These are phyloP conservation scores for Ormyrus thymus DNA, from an alignment of 2,888 invertebrate species.

Conservation along the genomic window DNA sequence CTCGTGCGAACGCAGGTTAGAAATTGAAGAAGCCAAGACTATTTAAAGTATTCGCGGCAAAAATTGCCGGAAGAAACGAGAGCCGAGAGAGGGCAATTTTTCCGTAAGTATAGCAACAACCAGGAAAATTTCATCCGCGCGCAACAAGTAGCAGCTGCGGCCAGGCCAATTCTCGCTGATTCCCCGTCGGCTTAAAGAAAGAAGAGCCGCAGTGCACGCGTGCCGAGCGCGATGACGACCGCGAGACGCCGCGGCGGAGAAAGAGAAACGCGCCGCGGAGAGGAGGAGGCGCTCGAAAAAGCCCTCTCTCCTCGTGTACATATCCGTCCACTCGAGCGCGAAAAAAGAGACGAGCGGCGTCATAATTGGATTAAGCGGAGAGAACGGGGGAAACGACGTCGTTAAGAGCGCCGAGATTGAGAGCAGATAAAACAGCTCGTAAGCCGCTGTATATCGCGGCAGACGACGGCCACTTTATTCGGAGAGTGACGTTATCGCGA, in stretches of 20 bases:
- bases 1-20: too few relatives aligned
- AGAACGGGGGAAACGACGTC: slow-evolving; percentile 56
- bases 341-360: slow-evolving; percentile 29
- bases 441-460: slow-evolving; percentile 39
- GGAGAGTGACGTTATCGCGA: slow-evolving; percentile 15
- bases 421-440: slow-evolving; percentile 59
- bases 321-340: background rate
- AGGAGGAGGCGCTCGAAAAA: background rate
- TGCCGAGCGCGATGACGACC: background rate
- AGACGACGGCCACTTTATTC: slow-evolving; percentile 15
- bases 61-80: background rate
- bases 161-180: slow-evolving; percentile 11
- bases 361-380: slow-evolving; percentile 64
- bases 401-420: slow-evolving; percentile 60
- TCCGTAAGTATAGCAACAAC: background rate
- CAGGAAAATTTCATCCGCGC: slow-evolving; percentile 11
- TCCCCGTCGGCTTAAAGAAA: slow-evolving; percentile 24
- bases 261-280: background rate
- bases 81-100: background rate
- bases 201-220: slow-evolving; percentile 11
- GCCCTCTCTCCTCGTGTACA: background rate
- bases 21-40: too few relatives aligned
- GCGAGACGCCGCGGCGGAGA: too few relatives aligned
- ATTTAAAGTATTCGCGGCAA: background rate
- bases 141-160: slow-evolving; percentile 40